Base-by-base conservation (phyloP, 2,888 invertebrate species). In the Lingula anatina region DNA sequence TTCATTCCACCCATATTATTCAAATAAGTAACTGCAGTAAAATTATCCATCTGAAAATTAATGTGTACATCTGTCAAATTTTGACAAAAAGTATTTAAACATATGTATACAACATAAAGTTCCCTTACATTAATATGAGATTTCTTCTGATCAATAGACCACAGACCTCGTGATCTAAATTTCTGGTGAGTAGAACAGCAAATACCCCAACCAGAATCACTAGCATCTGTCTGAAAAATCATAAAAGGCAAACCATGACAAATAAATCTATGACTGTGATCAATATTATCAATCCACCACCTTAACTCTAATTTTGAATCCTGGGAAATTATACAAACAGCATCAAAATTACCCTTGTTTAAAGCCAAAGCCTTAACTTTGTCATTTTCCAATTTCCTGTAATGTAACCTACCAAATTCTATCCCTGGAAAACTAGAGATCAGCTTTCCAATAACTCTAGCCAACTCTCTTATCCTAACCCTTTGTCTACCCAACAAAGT, bases 1-100 rank as follows among this genome's bases (percentile, higher is more conserved):
- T 20, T 15, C 1, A n/a, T 35, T 2, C 47, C 43, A 21, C 44
- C 51, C 51, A 47, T 48, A 24, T 48, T 39, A 24, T 47, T 47
- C 4, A 47, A 26, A 21, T 36, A 47, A 15, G 40, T 25, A 21
- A 40, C 40, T 12, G 40, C 39, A 5, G 40, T 40, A 9, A 27
- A 15, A 24, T 47, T 47, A 20, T 47, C 47, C 20, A 37, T 39
- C 21, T 15, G 25, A 24, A 47, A 21, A 9, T 21, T 25, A 3
- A 47, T 21, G 25, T 47, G 47, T 4, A 5, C n/a, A 20, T 41
- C 42, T 15, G 9, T 41, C 25, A 24, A n/a, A 21, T 21, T 21
- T 18, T n/a, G 3, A 20, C 42, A 41, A 7, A 41, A 41, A 20
- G 35, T n/a, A 24, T 20, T 21, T 5, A 41, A 15, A 5, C 24